Evolutionary conservation across 92 coral and sea anemone species (phyloP).

Genomic region (Zoanthus solanderi): DNA sequence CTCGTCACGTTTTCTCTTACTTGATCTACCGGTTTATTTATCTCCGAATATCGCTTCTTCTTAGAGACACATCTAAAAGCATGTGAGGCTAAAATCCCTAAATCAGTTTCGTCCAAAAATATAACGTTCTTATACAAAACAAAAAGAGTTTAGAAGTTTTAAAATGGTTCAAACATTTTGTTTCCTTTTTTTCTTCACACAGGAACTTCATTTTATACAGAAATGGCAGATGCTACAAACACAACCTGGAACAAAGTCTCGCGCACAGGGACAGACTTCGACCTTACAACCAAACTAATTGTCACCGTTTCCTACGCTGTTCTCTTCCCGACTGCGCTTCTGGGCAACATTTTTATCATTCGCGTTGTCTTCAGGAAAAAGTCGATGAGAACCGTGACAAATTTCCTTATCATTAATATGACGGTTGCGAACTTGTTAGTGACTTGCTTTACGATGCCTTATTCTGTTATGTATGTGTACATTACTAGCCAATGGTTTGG

Average conservation of each 20-base stretch:
- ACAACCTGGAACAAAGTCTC: neutral
- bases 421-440: slow-evolving; percentile 82
- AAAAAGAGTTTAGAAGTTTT: neutral
- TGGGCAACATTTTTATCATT: slow-evolving; percentile 78
- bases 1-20: no score
- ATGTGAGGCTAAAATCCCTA: no score
- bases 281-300: slow-evolving; percentile 53
- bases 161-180: neutral
- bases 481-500: slow-evolving; percentile 64
- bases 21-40: no score
- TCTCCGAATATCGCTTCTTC: no score
- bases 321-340: slow-evolving; percentile 74
- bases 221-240: slow-evolving; percentile 4
- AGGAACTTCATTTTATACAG: slow-evolving; percentile 22
- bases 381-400: slow-evolving; percentile 79
- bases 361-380: slow-evolving; percentile 67
- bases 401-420: slow-evolving; percentile 83
- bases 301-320: slow-evolving; percentile 72
- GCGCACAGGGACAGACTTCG: neutral
- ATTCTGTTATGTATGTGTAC: slow-evolving; percentile 66
- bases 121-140: neutral
- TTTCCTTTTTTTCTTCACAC: neutral
- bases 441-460: slow-evolving; percentile 79
- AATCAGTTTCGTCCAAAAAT: no score
- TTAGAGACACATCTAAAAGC: no score